Conservation (phyloP, 92 coral and sea anemone genomes). For the Siderastrea radians region DNA sequence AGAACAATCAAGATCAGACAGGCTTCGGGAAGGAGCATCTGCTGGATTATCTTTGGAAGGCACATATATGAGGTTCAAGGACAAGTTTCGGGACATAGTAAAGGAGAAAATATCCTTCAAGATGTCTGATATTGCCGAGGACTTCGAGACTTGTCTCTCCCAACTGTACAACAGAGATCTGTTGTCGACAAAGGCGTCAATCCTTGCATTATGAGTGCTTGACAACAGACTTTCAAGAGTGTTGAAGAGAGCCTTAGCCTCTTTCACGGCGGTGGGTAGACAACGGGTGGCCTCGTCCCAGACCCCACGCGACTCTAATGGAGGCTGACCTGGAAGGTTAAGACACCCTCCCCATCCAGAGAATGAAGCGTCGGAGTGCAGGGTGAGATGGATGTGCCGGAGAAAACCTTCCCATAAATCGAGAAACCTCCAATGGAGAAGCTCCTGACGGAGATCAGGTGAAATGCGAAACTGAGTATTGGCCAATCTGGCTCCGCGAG, state of each 20-base stretch:
- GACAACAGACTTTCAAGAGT: constrained; percentile 5
- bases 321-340: too few species aligned
- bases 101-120: not conserved
- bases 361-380: not conserved
- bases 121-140: not conserved
- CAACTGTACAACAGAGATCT: not conserved
- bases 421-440: too few species aligned
- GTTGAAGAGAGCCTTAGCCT: constrained; percentile 27
- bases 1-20: constrained; percentile 22
- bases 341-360: too few species aligned
- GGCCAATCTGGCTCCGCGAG: not conserved
- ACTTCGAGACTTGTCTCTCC: constrained; percentile 21
- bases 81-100: too few species aligned
- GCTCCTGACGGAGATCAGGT: too few species aligned
- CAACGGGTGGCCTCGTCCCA: not conserved
- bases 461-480: too few species aligned
- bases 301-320: not conserved
- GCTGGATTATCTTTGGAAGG: constrained; percentile 28
- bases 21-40: constrained; percentile 29
- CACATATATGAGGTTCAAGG: constrained; percentile 1
- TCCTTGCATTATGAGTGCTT: not conserved
- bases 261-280: constrained; percentile 33
- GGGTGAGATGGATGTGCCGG: not conserved
- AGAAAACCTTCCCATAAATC: constrained; percentile 8
- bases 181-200: too few species aligned